Base-by-base conservation (phyloP, 2,797 vertebrate genomes). In the Emys orbicularis region DNA sequence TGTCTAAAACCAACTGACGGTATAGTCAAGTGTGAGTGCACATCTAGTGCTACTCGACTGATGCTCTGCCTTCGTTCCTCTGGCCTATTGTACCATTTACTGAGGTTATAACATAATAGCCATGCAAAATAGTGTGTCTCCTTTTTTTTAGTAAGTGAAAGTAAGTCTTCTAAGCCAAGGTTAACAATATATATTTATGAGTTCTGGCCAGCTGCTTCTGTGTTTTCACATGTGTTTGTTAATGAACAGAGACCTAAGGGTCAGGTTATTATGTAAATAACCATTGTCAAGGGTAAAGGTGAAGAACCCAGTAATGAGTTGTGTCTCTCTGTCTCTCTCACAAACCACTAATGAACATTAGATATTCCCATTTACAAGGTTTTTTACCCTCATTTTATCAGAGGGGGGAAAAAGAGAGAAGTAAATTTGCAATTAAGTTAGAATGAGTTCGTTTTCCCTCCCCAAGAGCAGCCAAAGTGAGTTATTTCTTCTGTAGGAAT, bases 261-360 rank as follows among this genome's bases (percentile, higher is more conserved):
- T 98, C 98, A 98, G 98, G 97, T 98, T 98, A 98, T 99, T 99
- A 99, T 99, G 98, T 98, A 99, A 99, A 99, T 99, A 98, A 98
- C 97, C 94, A 90, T 91, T 95, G 96, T 97, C 96, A 97, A 94
- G 97, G 98, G 97, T 98, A 98, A 98, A 98, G 98, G 98, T 98
- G 98, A 98, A 94, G 95, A 97, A 97, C 98, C 98, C 92, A 80
- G 98, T 98, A 98, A 99, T 98, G 97, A 97, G 97, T 96, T 97
- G 98, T 98, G 97, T 97, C 90, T 96, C 91, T 90, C 96, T 84
- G 93, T 91, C 93, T 97, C 96, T 97, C 96, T 97, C 93, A 84
- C 94, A 95, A 95, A 87, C 86, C 37, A 90, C 93, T 98, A 97
- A 97, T 97, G 97, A 98, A 97, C 95, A 95, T 81, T 88, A 97